Conservation (phyloP, 2,888 invertebrate genomes). For the Nesidiocoris tenuis region DNA sequence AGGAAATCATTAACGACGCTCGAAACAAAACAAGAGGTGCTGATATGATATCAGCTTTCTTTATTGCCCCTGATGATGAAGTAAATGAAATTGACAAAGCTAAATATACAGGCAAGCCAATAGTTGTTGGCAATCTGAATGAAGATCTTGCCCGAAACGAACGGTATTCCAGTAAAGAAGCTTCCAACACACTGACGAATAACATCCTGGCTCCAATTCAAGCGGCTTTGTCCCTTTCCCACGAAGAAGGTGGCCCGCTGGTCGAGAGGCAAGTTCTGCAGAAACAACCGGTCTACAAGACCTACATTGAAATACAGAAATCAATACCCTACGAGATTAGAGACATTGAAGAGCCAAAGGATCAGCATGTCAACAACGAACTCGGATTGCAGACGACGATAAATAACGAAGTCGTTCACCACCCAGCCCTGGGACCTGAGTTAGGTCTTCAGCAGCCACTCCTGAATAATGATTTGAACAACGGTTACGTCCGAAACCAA, state of each 20-base stretch:
- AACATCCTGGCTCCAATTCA: slow-evolving; percentile 49
- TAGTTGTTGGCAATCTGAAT: slow-evolving; percentile 37
- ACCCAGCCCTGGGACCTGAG: slow-evolving; percentile 8
- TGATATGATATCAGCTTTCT: slow-evolving; percentile 50
- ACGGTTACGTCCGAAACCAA: neutral
- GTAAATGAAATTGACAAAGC: slow-evolving; percentile 48
- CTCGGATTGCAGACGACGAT: slow-evolving; percentile 4
- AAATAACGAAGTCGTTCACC: neutral
- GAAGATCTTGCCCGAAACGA: slow-evolving; percentile 43
- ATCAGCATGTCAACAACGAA: slow-evolving; percentile 23
- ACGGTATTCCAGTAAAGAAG: slow-evolving; percentile 33
- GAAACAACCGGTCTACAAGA: slow-evolving; percentile 54
- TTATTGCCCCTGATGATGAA: slow-evolving; percentile 50
- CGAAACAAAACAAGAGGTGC: slow-evolving; percentile 42
- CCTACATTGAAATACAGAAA: slow-evolving; percentile 52
- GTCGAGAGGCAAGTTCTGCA: slow-evolving; percentile 48
- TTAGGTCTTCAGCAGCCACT: slow-evolving; percentile 33
- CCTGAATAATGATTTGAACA: slow-evolving; percentile 18
- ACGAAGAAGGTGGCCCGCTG: slow-evolving; percentile 40
- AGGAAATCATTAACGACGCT: slow-evolving; percentile 20
- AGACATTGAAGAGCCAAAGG: slow-evolving; percentile 31
- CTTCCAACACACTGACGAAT: slow-evolving; percentile 41
- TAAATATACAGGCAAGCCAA: slow-evolving; percentile 37
- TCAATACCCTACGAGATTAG: slow-evolving; percentile 50
- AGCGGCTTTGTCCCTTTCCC: slow-evolving; percentile 49